Evolutionary conservation across 1,140 invertebrate genomes (phyloP).

Genomic region (Drosophila seguyi): DNA sequence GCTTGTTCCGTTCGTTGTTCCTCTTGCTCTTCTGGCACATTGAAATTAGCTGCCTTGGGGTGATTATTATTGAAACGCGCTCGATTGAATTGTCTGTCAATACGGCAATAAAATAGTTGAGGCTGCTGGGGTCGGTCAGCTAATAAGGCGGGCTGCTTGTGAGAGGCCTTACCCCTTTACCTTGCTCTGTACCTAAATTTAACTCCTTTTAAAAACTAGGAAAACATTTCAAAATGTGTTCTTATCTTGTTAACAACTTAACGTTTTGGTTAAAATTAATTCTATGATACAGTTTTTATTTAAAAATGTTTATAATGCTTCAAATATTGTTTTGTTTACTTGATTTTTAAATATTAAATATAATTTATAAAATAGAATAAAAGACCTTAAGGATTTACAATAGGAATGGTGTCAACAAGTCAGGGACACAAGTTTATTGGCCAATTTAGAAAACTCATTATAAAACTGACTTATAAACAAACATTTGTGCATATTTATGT

Average conservation of each 20-base stretch:
- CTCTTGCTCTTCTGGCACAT: slow-evolving; percentile 33
- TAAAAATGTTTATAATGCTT: too few species aligned
- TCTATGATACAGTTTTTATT: too few species aligned
- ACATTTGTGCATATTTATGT: not conserved
- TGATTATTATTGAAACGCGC: slow-evolving; percentile 39
- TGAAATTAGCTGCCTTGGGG: slow-evolving; percentile 28
- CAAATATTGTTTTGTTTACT: not conserved
- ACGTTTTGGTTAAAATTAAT: too few species aligned
- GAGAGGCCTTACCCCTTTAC: not conserved
- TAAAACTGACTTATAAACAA: not conserved
- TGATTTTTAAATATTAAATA: not conserved
- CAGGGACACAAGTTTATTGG: not conserved
- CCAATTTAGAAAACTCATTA: not conserved
- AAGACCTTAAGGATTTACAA: not conserved
- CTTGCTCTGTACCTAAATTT: not conserved
- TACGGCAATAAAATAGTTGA: slow-evolving; percentile 73
- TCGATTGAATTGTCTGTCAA: slow-evolving; percentile 78
- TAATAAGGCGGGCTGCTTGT: slow-evolving; percentile 15
- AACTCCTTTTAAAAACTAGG: not conserved
- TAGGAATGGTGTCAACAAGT: not conserved
- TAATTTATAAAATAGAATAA: not conserved
- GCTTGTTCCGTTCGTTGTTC: slow-evolving; percentile 24
- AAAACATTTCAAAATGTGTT: not conserved
- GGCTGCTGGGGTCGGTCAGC: slow-evolving; percentile 40
- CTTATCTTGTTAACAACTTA: not conserved